phyloP scores from a whole-genome alignment of 2,797 vertebrate species.

The Notolepis coatsorum region DNA sequence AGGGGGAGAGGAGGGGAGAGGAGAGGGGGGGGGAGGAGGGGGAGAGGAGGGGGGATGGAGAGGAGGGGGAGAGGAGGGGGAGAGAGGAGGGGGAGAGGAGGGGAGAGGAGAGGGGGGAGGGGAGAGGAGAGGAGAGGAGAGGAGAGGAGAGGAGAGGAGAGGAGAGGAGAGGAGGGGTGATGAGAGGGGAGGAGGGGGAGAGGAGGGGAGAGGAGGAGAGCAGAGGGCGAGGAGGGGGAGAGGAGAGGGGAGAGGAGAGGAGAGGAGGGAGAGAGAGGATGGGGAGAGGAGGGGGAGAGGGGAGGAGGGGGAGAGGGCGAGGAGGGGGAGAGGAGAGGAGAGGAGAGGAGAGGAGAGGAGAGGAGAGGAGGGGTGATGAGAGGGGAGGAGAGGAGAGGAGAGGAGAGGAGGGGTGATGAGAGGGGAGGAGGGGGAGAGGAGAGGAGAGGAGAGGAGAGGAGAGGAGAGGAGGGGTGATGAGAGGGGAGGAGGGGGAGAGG shows the following conservation, averaged over 20 bases:
- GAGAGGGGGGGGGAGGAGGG: conserved; percentile 16
- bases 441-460: no score
- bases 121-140: not conserved
- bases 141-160: not conserved
- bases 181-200: conserved; percentile 1
- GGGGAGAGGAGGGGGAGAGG: not conserved
- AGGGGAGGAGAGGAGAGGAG: no score
- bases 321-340: not conserved
- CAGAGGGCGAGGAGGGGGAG: not conserved
- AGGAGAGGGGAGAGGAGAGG: no score
- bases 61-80: no score
- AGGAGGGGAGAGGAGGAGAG: conserved; percentile 7
- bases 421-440: no score
- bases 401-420: no score
- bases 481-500: no score
- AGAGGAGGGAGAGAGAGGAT: no score
- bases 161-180: conserved; percentile 13
- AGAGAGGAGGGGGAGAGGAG: not conserved
- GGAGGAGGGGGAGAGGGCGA: not conserved
- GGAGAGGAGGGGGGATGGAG: conserved; percentile 40
- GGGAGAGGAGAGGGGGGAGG: not conserved
- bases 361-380: no score
- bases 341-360: not conserved
- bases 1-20: not conserved
- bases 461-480: no score